Evolutionary conservation across 2,888 invertebrate genomes (phyloP), one percentile per base, ranked within the genome.

Genomic region (Leptarthrus brevirostris): DNA sequence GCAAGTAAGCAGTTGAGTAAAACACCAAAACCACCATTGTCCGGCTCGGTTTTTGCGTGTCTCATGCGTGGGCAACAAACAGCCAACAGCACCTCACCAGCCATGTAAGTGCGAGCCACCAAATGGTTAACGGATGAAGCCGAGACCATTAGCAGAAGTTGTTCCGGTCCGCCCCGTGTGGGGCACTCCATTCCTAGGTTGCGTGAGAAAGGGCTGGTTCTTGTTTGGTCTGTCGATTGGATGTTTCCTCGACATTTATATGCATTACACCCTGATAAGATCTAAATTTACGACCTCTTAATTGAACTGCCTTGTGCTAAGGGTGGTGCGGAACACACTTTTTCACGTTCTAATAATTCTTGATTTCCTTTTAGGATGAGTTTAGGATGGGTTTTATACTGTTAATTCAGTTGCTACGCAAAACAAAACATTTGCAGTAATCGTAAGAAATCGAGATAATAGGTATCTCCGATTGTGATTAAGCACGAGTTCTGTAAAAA

Each of bases 131-230:
- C 52, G 30, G 70, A 36, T 34, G 53, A 44, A 24, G 14, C 8
- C 47, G 20, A 30, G 5, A 22, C 66, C 66, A 49, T 49, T 49
- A 47, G 47, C 66, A 40, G 18, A 18, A 49, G 66, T 80, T 79
- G 79, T 80, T 79, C 75, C 76, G 76, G 73, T 79, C 81, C 81
- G 81, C 81, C 81, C 80, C 79, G 79, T 81, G 80, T 80, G 80
- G 81, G 80, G 81, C 81, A 79, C 79, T 77, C 72, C 30, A 30
- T 58, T 14, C 24, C 8, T 47, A 6, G 40, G 12, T 72, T 14
- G 69, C 20, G 30, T 24, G 34, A 26, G 30, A 30, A 47, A 24
- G 47, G 20, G 52, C 64, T 66, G 66, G 66, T 14, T 40, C 64
- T 47, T 54, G 54, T 71, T 71, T 53, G 54, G 54, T 54, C 72